Percentiles rank a stretch among this genome's conserved stretches.
These are phyloP conservation scores for Jaculus jaculus DNA, from an alignment of 2,113 vertebrate genomes.

Conservation along the genomic window DNA sequence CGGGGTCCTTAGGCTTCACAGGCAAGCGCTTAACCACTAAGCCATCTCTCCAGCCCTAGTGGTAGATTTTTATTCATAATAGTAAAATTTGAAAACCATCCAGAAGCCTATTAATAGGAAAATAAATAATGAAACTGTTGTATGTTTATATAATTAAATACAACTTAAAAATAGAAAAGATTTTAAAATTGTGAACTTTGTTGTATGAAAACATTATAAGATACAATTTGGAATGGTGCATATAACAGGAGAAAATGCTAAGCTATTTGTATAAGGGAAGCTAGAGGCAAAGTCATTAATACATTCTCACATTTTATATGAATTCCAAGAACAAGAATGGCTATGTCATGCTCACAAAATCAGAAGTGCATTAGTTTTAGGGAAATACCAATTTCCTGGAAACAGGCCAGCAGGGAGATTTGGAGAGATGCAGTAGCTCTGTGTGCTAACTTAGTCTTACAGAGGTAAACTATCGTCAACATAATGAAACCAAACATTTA, in stretches of 20 bases:
- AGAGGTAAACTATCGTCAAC: not conserved
- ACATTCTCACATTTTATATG: not conserved
- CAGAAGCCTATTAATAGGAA: not conserved
- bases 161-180: not conserved
- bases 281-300: not conserved
- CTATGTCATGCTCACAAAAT: not conserved
- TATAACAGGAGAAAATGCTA: not conserved
- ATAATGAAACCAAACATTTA: not conserved
- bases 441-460: not conserved
- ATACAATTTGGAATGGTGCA: not conserved
- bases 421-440: not conserved
- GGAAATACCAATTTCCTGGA: not conserved
- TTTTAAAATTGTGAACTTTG: no score
- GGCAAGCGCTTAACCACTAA: no score
- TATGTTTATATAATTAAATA: not conserved
- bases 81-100: not conserved
- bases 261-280: not conserved
- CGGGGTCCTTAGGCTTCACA: no score
- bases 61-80: constrained; percentile 4
- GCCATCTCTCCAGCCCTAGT: no score
- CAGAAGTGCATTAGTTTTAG: not conserved
- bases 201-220: not conserved
- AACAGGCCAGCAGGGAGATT: not conserved
- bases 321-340: not conserved
- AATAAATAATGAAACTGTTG: not conserved